Percentiles rank a stretch among this genome's conserved stretches.
Evolutionary conservation across 2,888 invertebrate species (phyloP).

Genomic region (Zygogramma bicolorata): DNA sequence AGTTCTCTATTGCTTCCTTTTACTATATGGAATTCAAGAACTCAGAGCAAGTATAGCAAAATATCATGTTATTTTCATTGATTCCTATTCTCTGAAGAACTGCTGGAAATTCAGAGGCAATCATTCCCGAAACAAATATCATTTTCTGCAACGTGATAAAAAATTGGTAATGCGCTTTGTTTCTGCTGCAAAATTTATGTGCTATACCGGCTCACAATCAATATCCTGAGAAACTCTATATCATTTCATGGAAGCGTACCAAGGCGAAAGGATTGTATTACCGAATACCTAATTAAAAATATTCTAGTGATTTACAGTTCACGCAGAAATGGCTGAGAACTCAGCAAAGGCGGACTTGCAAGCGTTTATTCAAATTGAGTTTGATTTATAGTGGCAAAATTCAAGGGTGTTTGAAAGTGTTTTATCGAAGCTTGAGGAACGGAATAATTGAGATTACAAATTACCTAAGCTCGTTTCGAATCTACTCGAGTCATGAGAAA

Average conservation of each 20-base stretch:
- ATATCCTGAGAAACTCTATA: conserved; percentile 3
- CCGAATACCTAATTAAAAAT: conserved; percentile 5
- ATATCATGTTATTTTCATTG: conserved; percentile 26
- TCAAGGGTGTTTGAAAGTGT: not conserved
- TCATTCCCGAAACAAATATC: conserved; percentile 35
- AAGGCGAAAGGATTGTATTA: not conserved
- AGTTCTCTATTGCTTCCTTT: no score
- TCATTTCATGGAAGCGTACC: not conserved
- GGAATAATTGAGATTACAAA: not conserved
- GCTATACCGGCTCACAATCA: not conserved
- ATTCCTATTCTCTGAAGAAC: conserved; percentile 22
- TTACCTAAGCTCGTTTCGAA: not conserved
- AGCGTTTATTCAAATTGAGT: not conserved
- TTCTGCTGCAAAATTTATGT: conserved; percentile 22
- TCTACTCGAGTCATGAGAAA: not conserved
- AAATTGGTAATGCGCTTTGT: conserved; percentile 23
- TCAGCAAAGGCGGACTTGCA: not conserved
- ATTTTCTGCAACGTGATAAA: conserved; percentile 12
- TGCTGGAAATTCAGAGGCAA: conserved; percentile 36
- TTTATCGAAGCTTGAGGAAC: not conserved
- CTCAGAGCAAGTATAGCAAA: conserved; percentile 8
- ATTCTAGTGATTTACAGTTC: conserved; percentile 1
- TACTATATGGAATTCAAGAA: not conserved
- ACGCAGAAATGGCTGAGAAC: not conserved
- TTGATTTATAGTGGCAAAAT: not conserved